Percentiles rank a stretch among this genome's conserved stretches.
Evolutionary conservation across 1,140 invertebrate species (phyloP).

Genomic region (Asobara japonica): DNA sequence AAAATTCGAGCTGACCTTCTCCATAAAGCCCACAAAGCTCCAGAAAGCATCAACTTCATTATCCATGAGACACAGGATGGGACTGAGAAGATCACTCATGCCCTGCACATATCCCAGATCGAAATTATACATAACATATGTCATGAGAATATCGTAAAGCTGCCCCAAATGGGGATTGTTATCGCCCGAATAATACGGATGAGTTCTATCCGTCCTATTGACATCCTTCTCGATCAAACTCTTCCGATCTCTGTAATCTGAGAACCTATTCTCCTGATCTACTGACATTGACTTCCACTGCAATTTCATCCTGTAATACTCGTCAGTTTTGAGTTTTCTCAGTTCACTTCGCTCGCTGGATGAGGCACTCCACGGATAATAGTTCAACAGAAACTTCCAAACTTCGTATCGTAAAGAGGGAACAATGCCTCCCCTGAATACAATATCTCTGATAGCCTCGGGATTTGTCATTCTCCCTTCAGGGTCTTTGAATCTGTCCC

Average conservation of each 20-base stretch:
- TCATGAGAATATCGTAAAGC: conserved; percentile 95
- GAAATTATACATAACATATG: conserved; percentile 99
- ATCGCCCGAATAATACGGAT: conserved; percentile 91
- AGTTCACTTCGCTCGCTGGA: conserved; percentile 75
- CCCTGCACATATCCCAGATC: conserved; percentile 96
- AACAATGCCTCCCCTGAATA: conserved; percentile 84
- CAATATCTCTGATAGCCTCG: conserved; percentile 78
- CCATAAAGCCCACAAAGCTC: conserved; percentile 99
- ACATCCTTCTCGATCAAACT: conserved; percentile 98
- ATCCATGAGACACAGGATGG: conserved; percentile 89
- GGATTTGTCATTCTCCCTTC: conserved; percentile 80
- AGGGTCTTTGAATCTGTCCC: conserved; percentile 79
- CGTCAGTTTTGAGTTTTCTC: conserved; percentile 79
- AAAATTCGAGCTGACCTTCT: conserved; percentile 94
- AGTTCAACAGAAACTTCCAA: conserved; percentile 95
- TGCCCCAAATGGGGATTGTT: conserved; percentile 88
- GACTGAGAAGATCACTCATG: conserved; percentile 97
- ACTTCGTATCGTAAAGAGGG: conserved; percentile 82
- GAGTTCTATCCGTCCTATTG: conserved; percentile 91
- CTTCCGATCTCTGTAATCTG: conserved; percentile 89
- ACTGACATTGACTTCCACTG: conserved; percentile 94
- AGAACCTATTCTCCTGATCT: conserved; percentile 89
- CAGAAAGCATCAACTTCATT: conserved; percentile 98
- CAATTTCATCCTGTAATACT: conserved; percentile 95
- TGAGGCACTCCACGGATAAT: conserved; percentile 87